Evolutionary conservation across 2,888 invertebrate genomes (phyloP), one percentile per base, ranked within the genome.

Genomic region (Sceliomorpha sp.): DNA sequence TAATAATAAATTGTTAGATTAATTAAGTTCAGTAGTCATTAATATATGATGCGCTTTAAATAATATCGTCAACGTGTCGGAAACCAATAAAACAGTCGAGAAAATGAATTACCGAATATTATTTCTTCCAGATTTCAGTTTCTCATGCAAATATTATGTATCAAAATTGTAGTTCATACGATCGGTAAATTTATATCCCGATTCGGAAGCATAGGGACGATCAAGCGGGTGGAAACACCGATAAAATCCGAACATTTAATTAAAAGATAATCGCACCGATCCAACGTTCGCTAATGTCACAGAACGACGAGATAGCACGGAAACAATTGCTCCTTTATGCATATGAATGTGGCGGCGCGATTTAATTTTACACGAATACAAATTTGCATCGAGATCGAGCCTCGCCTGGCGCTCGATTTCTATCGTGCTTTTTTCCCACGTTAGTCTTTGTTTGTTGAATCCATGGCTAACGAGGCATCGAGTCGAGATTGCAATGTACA

Each of bases 191-290:
- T 37, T 29, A 9, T 26, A 34, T 20, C 15, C 37, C 15, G 14
- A 5, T 9, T 15, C 44, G 17, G 9, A 40, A 10, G 14, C 34
- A 9, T 9, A 24, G 27, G 27, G 48, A 58, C 42, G 15, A 55
- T 50, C 37, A 44, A 51, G 56, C 42, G 40, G 45, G 8, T 39
- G 56, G 47, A 47, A 48, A 10, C 63, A 48, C 75, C 76, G 84
- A 84, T 84, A 83, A 84, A 82, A 81, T 81, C 77, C 82, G 81
- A 84, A 84, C 83, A 81, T 86, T 85, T 86, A 86, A 86, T 86
- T 86, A 85, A 86, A 86, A 86, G 84, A 85, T 86, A 85, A 86
- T 84, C 85, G 81, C 80, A 72, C 78, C 78, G 79, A 84, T 85
- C 80, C 81, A 67, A 72, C 73, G 70, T 58, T 70, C 79, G 79